phyloP scores from a whole-genome alignment of 2,113 vertebrate genomes.

The Sturnira hondurensis region DNA sequence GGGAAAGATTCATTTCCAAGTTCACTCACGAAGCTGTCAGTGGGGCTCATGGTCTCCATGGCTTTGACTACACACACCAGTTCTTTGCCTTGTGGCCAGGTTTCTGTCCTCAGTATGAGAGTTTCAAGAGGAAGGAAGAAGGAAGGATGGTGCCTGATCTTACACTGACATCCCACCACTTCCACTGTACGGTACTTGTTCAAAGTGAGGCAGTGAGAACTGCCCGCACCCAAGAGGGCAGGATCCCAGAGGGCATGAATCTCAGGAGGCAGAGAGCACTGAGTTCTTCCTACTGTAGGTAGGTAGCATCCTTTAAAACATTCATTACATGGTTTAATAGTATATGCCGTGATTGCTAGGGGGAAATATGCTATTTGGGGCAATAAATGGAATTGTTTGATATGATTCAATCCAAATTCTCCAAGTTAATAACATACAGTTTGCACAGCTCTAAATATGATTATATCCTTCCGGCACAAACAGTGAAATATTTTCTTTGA shows the following conservation, averaged over 20 bases:
- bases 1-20: background rate
- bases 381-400: background rate
- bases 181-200: background rate
- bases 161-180: background rate
- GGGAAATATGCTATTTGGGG: background rate
- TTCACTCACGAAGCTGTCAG: background rate
- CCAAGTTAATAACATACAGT: background rate
- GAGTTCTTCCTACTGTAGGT: no score
- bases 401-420: background rate
- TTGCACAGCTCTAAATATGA: background rate
- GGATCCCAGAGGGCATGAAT: background rate
- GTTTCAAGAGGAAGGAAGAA: background rate
- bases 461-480: background rate
- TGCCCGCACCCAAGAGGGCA: background rate
- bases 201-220: background rate
- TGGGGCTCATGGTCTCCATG: background rate
- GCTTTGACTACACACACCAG: background rate
- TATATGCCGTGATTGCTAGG: background rate
- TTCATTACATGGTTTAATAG: background rate
- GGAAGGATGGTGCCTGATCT: fast-evolving
- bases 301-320: background rate
- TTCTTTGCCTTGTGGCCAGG: background rate
- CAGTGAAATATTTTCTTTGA: background rate
- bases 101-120: background rate
- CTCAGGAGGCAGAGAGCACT: background rate